A percentile compares a stretch with the other conserved stretches of the same genome.
Conservation (phyloP, 2,888 invertebrate species). For the Phania funesta region DNA sequence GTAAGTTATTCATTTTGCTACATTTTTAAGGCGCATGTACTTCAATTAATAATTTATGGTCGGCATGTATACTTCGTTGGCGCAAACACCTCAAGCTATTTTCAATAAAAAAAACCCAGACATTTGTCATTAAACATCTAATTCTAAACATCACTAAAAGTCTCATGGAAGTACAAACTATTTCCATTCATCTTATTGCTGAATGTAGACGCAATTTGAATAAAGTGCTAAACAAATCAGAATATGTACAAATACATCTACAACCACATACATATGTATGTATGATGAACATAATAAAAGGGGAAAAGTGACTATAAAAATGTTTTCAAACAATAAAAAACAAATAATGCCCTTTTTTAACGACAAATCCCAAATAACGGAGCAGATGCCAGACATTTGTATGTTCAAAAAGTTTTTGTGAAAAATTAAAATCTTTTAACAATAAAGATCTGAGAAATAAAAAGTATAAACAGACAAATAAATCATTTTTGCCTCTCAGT, state of each 20-base stretch:
- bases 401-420: neutral
- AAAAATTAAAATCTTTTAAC: slow-evolving; percentile 20
- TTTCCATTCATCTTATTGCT: neutral
- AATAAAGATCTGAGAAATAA: neutral
- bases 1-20: too few species aligned
- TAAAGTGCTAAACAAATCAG: slow-evolving; percentile 6
- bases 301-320: neutral
- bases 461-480: neutral
- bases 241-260: neutral
- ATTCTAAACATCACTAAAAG: neutral
- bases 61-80: too few species aligned
- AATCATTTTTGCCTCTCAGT: neutral
- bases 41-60: too few species aligned
- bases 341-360: neutral
- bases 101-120: neutral
- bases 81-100: neutral
- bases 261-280: neutral
- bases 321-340: slow-evolving; percentile 2
- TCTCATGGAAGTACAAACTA: neutral
- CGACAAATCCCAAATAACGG: neutral
- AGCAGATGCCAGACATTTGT: slow-evolving; percentile 36
- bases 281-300: too few species aligned
- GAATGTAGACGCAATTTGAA: neutral
- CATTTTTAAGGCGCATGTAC: too few species aligned
- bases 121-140: slow-evolving; percentile 6